Percentiles rank a stretch among this genome's conserved stretches.
Evolutionary conservation across 2,113 vertebrate genomes (phyloP).

Genomic region (Carassius carassius): DNA sequence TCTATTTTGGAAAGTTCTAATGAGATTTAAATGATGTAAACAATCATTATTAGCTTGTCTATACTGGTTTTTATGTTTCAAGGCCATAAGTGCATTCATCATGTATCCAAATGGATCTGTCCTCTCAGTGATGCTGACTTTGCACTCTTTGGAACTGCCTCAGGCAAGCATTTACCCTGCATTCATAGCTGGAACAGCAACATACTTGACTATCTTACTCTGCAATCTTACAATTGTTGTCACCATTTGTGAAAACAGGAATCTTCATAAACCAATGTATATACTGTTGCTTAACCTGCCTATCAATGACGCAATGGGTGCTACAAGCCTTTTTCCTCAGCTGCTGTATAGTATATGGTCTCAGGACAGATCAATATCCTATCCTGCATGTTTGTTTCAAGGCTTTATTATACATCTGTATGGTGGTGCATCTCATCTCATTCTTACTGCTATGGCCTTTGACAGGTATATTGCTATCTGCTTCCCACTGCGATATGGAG

Average conservation of each 20-base stretch:
- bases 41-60: too few species aligned
- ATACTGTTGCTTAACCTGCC: too few species aligned
- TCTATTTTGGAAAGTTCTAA: too few species aligned
- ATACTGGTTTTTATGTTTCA: too few species aligned
- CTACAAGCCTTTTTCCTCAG: too few species aligned
- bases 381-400: background rate
- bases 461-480: conserved; percentile 27
- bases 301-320: too few species aligned
- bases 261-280: background rate
- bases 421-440: background rate
- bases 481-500: conserved; percentile 15
- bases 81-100: background rate
- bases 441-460: conserved; percentile 6
- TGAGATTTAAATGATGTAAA: too few species aligned
- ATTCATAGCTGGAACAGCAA: background rate
- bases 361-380: background rate
- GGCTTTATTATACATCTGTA: background rate
- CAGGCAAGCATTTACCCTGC: background rate
- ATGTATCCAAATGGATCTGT: background rate
- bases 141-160: conserved; percentile 11
- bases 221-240: background rate
- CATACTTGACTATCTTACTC: background rate
- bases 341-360: too few species aligned
- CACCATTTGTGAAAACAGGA: background rate
- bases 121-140: background rate